Percentiles rank a stretch among this genome's conserved stretches.
Conservation (phyloP, 64 coral and sea anemone species). For the Catalaphyllia jardinei region DNA sequence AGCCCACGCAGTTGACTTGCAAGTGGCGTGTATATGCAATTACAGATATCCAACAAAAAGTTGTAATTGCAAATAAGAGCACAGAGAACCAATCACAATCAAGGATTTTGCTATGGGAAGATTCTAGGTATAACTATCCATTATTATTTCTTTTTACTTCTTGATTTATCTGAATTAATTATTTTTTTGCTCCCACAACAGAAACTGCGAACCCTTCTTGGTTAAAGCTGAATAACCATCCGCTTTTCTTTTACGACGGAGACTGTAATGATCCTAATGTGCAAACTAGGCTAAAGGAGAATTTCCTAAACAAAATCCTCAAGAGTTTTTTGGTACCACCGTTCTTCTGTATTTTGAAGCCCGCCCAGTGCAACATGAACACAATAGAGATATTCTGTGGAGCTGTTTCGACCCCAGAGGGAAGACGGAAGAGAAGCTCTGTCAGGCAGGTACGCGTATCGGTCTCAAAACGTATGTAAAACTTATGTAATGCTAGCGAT, state of each 20-base stretch:
- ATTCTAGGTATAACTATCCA: too few relatives aligned
- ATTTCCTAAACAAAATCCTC: background rate
- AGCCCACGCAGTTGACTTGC: too few relatives aligned
- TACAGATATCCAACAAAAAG: too few relatives aligned
- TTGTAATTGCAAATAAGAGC: too few relatives aligned
- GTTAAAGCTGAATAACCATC: background rate
- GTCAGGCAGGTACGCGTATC: background rate
- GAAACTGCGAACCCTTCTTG: background rate
- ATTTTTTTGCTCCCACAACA: background rate
- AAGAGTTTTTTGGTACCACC: background rate
- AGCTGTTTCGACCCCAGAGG: background rate
- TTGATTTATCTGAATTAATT: background rate
- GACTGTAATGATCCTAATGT: conserved; percentile 59
- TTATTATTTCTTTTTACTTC: too few relatives aligned
- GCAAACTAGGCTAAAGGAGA: background rate
- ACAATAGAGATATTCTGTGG: conserved; percentile 35
- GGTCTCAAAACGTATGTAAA: too few relatives aligned
- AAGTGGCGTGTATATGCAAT: too few relatives aligned
- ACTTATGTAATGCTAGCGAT: too few relatives aligned
- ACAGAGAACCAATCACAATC: too few relatives aligned
- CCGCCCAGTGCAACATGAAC: background rate
- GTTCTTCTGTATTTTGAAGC: background rate
- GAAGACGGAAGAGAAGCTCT: conserved; percentile 1
- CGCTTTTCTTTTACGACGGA: conserved; percentile 38
- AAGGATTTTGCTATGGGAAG: too few relatives aligned